Evolutionary conservation across 2,888 invertebrate genomes (phyloP), one percentile per base, ranked within the genome.

Genomic region (Nomada goodeniana): DNA sequence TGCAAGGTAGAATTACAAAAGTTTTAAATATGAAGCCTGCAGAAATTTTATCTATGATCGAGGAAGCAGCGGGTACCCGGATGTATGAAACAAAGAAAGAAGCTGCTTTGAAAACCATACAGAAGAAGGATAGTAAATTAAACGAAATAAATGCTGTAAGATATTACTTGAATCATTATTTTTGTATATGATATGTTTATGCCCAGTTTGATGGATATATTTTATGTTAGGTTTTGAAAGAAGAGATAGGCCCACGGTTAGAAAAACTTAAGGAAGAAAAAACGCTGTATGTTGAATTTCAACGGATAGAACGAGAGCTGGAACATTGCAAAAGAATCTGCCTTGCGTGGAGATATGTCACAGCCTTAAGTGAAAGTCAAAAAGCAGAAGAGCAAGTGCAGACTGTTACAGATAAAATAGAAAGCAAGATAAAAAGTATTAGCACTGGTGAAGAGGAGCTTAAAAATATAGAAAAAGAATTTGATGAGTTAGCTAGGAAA

Each of bases 1-100:
- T 99, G 99, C 99, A 99, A 95, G 99, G 99, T 0, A 96, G 98
- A 85, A 99, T 99, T 87, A 99, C 99, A 1, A 99, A 99, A 95
- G 99, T 99, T 2, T 95, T 99, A 42, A 99, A 98, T 93, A 99
- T 99, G 99, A 99, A 99, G 92, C 99, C 99, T 0, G 96, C 96
- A 61, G 99, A 99, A 97, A 98, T 99, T 90, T 94, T 99, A 72
- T 97, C 98, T 0, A 99, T 99, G 99, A 97, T 99, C 75, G 99
- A 99, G 94, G 99, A 99, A 95, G 99, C 99, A 10, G 99, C 99
- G 0, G 99, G 99, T 1, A 99, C 99, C 0, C 96, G 98, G 90
- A 97, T 99, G 96, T 99, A 99, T 93, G 99, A 99, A 94, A 96
- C 96, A 0, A 99, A 99, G 93, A 98, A 98, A 87, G 97, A 97